phyloP scores from a whole-genome alignment of 2,113 vertebrate genomes.

The Protobothrops flavoviridis region DNA sequence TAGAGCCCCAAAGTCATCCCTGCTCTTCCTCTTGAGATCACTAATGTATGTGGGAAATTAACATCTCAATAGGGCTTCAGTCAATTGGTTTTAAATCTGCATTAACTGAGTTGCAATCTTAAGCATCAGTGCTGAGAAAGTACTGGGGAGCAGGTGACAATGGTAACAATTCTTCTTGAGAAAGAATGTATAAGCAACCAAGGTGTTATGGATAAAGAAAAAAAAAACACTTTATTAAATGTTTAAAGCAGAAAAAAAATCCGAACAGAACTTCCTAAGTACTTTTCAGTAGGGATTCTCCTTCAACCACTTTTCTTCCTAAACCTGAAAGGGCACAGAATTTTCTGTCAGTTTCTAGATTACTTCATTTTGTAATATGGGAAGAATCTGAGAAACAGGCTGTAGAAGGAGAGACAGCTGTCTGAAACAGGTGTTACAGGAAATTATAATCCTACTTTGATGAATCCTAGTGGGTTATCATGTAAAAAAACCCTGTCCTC shows the following conservation, averaged over 20 bases:
- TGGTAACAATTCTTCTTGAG: not conserved
- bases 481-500: conserved; percentile 45
- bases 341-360: conserved; percentile 57
- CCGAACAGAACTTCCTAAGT: conserved; percentile 40
- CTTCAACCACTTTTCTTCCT: conserved; percentile 33
- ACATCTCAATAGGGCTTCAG: not conserved
- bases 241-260: conserved; percentile 43
- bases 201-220: not conserved
- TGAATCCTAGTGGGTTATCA: conserved; percentile 61
- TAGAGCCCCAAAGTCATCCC: not conserved
- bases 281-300: conserved; percentile 22
- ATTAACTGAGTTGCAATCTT: not conserved
- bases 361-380: conserved; percentile 65
- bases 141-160: not conserved
- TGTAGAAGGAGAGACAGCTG: conserved; percentile 69
- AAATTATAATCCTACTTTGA: conserved; percentile 74
- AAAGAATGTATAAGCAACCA: not conserved
- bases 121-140: not conserved
- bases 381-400: conserved; percentile 60
- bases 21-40: not conserved
- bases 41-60: not conserved
- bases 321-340: conserved; percentile 46
- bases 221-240: not conserved
- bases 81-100: not conserved
- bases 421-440: conserved; percentile 71